These are phyloP conservation scores for Pagetopsis macropterus DNA, from an alignment of 2,797 vertebrate species.

Conservation along the genomic window DNA sequence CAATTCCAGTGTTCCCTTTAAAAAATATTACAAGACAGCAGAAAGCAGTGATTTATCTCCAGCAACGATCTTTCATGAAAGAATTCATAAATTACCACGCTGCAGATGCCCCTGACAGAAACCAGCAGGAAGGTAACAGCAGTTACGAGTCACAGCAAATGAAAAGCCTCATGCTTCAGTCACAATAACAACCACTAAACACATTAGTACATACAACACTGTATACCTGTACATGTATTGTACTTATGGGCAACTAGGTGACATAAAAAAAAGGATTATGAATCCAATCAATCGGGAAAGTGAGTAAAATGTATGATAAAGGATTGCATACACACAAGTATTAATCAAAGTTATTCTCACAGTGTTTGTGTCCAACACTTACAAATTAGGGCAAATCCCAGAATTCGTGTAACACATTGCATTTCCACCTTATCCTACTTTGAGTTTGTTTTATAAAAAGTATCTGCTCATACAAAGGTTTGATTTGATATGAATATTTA, in stretches of 20 bases:
- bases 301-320: no score
- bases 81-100: constrained; percentile 63
- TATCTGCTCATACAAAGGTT: neutral
- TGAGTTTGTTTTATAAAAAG: neutral
- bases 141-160: constrained; percentile 44
- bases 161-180: constrained; percentile 23
- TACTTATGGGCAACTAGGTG: neutral
- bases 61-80: constrained; percentile 46
- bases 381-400: neutral
- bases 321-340: no score
- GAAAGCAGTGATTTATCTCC: constrained; percentile 60
- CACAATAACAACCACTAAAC: constrained; percentile 1
- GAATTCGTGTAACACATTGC: neutral
- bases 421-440: neutral
- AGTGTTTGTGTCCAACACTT: neutral
- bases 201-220: neutral
- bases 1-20: constrained; percentile 44
- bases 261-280: neutral
- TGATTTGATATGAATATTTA: neutral
- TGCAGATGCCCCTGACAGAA: constrained; percentile 58
- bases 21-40: constrained; percentile 52
- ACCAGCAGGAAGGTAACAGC: constrained; percentile 62
- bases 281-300: neutral
- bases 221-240: neutral
- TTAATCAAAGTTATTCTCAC: neutral